A percentile compares a stretch with the other conserved stretches of the same genome.
Evolutionary conservation across 2,797 vertebrate species (phyloP).

Genomic region (Alfaro cultratus): DNA sequence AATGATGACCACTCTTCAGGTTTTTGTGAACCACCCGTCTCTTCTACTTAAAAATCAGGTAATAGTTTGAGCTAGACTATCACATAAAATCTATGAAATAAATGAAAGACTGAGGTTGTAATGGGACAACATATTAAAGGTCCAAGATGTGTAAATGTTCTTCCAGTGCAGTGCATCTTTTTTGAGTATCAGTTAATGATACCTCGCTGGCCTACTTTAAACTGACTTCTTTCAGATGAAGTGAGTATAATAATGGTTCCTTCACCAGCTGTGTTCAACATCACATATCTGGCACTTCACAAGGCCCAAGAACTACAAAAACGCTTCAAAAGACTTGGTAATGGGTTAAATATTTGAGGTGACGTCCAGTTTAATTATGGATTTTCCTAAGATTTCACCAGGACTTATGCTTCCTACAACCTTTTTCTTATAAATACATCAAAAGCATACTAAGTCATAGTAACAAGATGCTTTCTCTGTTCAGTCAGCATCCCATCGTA

Average conservation of each 20-base stretch:
- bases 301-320: not conserved
- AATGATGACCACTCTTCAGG: too few species aligned
- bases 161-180: not conserved
- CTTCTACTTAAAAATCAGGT: not conserved
- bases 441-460: not conserved
- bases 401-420: not conserved
- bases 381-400: not conserved
- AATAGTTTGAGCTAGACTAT: not conserved
- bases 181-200: slow-evolving; percentile 27
- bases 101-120: not conserved
- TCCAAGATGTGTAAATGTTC: not conserved
- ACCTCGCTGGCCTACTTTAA: slow-evolving; percentile 33
- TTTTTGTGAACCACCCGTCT: not conserved
- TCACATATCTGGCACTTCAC: not conserved
- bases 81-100: not conserved
- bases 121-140: not conserved
- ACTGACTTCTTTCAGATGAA: slow-evolving; percentile 42
- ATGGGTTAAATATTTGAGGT: not conserved
- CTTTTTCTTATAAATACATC: not conserved
- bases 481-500: not conserved
- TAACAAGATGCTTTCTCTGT: not conserved
- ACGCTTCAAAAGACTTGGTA: not conserved
- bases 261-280: slow-evolving; percentile 7
- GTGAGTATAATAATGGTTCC: slow-evolving; percentile 20
- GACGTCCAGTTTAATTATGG: not conserved